Conservation (phyloP, 53 echinoderm and acorn worm species). For the Luidia sarsii region DNA sequence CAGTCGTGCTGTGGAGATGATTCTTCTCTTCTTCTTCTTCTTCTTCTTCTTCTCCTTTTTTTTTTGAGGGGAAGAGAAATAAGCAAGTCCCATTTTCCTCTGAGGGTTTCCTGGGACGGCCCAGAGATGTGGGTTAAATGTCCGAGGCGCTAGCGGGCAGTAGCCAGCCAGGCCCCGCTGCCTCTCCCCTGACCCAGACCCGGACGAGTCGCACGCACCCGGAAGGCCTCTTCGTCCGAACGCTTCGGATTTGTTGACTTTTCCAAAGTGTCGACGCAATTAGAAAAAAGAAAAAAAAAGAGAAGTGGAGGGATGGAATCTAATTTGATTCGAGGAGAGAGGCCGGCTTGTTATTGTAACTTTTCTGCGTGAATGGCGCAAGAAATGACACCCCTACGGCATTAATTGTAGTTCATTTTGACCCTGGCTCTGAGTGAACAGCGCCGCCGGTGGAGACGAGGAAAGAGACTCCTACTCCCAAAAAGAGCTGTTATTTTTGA, state of each 20-base stretch:
- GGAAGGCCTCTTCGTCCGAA: slow-evolving; percentile 13
- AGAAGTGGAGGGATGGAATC: slow-evolving; percentile 34
- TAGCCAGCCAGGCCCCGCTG: no score
- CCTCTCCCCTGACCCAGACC: no score
- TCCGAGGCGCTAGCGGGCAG: slow-evolving; percentile 23
- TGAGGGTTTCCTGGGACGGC: neutral
- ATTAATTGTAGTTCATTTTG: slow-evolving; percentile 35
- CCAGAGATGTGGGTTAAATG: slow-evolving; percentile 47
- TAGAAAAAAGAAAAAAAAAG: no score
- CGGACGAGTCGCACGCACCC: slow-evolving; percentile 7
- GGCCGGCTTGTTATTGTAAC: slow-evolving; percentile 54
- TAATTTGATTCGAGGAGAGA: slow-evolving; percentile 42
- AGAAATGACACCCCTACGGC: slow-evolving; percentile 54
- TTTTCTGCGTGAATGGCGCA: slow-evolving; percentile 55
- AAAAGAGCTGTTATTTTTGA: slow-evolving; percentile 50
- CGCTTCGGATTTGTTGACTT: slow-evolving; percentile 53
- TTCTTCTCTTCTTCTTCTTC: no score
- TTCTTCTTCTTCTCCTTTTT: no score
- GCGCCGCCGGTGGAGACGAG: neutral
- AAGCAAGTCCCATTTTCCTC: neutral
- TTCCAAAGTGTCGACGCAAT: slow-evolving; percentile 49
- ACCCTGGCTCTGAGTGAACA: neutral
- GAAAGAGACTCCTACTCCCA: neutral
- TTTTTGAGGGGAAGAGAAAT: no score
- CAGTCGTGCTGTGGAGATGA: no score